These are phyloP conservation scores for Rhimphoctona megacephalus DNA, from an alignment of 2,888 invertebrate species.

Conservation along the genomic window DNA sequence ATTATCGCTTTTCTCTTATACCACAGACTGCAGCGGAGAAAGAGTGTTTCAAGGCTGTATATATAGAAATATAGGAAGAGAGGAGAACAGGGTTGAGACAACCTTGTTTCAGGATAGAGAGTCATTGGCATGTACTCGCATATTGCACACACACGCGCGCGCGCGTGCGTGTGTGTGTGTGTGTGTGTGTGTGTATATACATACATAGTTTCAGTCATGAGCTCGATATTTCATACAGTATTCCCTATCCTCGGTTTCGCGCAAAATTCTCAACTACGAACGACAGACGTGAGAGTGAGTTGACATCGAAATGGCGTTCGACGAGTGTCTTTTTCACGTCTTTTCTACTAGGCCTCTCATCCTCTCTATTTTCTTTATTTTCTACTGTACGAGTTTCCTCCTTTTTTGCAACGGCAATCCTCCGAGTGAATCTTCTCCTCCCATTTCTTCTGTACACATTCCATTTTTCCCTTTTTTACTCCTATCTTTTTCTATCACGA, in stretches of 20 bases:
- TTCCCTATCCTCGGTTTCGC: slow-evolving; percentile 11
- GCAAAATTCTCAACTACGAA: slow-evolving; percentile 31
- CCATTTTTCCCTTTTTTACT: slow-evolving; percentile 18
- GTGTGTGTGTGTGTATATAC: neutral
- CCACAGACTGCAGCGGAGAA: slow-evolving; percentile 11
- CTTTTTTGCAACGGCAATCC: neutral
- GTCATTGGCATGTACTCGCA: slow-evolving; percentile 6
- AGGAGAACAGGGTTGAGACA: slow-evolving; percentile 28
- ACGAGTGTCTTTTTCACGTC: slow-evolving; percentile 48
- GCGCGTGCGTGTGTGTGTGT: too few relatives aligned
- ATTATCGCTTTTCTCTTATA: slow-evolving; percentile 42
- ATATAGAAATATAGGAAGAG: neutral
- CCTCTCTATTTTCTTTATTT: neutral
- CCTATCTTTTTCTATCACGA: slow-evolving; percentile 18
- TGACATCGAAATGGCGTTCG: slow-evolving; percentile 60
- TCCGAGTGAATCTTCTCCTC: slow-evolving; percentile 18
- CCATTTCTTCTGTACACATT: slow-evolving; percentile 28
- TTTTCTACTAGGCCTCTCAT: slow-evolving; percentile 29
- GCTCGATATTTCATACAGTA: slow-evolving; percentile 59
- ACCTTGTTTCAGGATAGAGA: neutral
- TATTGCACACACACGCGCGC: too few relatives aligned
- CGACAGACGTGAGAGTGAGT: slow-evolving; percentile 22
- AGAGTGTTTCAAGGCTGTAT: slow-evolving; percentile 12
- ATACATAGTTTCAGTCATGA: neutral
- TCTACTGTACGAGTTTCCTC: neutral